These are phyloP conservation scores for Wiebesia pumilae DNA, from an alignment of 1,140 invertebrate genomes.

Conservation along the genomic window DNA sequence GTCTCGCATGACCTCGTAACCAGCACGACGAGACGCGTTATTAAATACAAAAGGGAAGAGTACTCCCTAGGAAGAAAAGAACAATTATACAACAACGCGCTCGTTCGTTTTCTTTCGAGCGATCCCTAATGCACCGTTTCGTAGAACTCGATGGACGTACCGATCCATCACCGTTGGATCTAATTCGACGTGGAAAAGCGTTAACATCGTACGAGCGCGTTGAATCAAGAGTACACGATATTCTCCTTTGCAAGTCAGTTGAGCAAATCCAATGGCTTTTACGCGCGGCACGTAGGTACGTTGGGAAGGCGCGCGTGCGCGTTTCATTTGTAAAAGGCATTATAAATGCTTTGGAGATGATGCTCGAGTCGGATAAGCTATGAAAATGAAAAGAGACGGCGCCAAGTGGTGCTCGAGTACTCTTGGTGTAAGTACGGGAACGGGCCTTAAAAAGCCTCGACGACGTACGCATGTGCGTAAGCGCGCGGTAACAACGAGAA, in stretches of 20 bases:
- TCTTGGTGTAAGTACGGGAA: too few species aligned
- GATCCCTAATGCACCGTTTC: neutral
- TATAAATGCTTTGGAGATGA: neutral
- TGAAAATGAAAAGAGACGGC: too few species aligned
- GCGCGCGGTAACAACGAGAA: conserved; percentile 21
- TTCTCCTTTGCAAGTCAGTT: neutral
- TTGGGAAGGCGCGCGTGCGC: too few species aligned
- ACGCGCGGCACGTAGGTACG: neutral
- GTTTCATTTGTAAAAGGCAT: neutral
- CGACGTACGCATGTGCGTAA: neutral
- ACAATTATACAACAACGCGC: neutral
- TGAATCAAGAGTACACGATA: neutral
- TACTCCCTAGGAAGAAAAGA: neutral
- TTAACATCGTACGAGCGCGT: too few species aligned
- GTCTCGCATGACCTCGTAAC: too few species aligned
- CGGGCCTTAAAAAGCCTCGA: too few species aligned
- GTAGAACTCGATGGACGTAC: too few species aligned
- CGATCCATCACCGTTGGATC: too few species aligned
- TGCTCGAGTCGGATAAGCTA: too few species aligned
- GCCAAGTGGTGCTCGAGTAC: neutral
- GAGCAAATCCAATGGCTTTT: neutral
- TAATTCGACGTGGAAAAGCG: too few species aligned
- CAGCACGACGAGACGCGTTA: neutral
- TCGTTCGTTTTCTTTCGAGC: neutral
- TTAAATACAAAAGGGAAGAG: neutral